Evolutionary conservation across 2,797 vertebrate genomes (phyloP).

Genomic region (Podarcis lilfordi): DNA sequence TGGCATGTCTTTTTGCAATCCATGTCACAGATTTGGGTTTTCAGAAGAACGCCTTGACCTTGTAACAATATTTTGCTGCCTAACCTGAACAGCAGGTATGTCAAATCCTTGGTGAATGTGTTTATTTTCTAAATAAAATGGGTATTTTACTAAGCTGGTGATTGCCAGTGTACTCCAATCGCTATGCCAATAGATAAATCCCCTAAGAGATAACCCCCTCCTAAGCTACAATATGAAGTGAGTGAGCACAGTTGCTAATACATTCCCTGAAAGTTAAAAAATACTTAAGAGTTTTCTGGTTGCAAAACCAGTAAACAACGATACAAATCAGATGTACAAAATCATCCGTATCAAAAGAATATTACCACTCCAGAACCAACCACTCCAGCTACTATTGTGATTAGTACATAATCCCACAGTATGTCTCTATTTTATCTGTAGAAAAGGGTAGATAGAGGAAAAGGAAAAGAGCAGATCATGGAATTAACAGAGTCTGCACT

Average conservation of each 20-base stretch:
- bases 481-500: not conserved
- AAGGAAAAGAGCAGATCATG: not conserved
- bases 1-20: not conserved
- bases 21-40: slow-evolving; percentile 1
- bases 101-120: not conserved
- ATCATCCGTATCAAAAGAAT: not conserved
- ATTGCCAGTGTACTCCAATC: not conserved
- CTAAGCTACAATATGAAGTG: not conserved
- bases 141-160: slow-evolving; percentile 8
- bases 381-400: not conserved
- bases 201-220: not conserved
- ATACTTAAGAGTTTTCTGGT: not conserved
- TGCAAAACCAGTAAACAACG: not conserved
- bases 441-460: not conserved
- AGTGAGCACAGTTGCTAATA: not conserved
- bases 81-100: slow-evolving; percentile 1
- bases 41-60: slow-evolving; percentile 25
- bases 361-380: not conserved
- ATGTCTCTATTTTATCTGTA: not conserved
- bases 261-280: slow-evolving; percentile 14
- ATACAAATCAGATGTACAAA: not conserved
- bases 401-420: not conserved
- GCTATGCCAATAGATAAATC: not conserved
- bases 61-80: not conserved
- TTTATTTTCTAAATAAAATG: slow-evolving; percentile 22